Evolutionary conservation across 2,113 vertebrate genomes (phyloP), one percentile per base, ranked within the genome.

Genomic region (Pampusana beccarii): DNA sequence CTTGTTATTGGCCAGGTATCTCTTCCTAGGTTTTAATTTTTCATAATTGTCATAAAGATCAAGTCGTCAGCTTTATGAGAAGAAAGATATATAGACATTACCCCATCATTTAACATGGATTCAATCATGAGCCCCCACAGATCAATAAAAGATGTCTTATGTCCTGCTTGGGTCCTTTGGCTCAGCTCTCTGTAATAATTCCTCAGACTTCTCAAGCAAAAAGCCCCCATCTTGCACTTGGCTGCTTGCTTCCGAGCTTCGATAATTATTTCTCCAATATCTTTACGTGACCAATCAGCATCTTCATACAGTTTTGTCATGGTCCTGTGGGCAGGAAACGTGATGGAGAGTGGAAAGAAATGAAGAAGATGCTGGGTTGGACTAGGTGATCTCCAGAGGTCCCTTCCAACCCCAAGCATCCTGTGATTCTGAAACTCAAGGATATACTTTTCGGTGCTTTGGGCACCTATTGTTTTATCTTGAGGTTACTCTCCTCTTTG

Each of bases 81-180:
- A 80, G 40, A 84, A 78, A 90, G 8, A 40, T 67, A 17, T 26
- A 44, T 54, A 84, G 56, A 74, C 77, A 57, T 95, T 95, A 99
- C 99, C 98, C 98, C 97, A 21, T 98, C 98, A 50, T 98, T 97
- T 48, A 99, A 95, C 86, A 98, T 97, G 72, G 98, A 86, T 93
- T 99, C 98, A 6, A 98, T 87, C 74, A 98, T 95, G 77, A 99
- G 98, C 24, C 98, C 98, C 98, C 98, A 98, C 54, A 98, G 97
- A 83, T 99, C 98, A 58, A 98, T 98, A 28, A 98, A 96, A 36
- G 98, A 98, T 46, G 98, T 97, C 13, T 84, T 96, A 88, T 99
- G 98, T 62, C 99, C 99, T 54, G 98, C 97, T 36, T 97, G 96
- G 36, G 93, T 97, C 79, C 98, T 98, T 72, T 98, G 87, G n/a